Evolutionary conservation across 2,888 invertebrate genomes (phyloP), one percentile per base, ranked within the genome.

Genomic region (Meteorus cinctellus): DNA sequence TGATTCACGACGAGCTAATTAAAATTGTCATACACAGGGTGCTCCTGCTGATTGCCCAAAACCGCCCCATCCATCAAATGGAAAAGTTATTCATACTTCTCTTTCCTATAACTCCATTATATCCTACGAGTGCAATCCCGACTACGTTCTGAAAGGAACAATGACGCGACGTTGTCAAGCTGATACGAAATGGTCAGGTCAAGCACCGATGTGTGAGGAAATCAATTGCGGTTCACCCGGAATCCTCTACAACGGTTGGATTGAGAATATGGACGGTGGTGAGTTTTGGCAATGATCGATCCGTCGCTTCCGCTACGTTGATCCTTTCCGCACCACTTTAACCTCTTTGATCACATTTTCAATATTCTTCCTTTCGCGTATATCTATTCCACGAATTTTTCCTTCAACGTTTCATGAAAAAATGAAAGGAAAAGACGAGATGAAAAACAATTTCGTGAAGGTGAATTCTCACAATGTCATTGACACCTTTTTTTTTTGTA

Each of bases 191-290:
- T 99, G 99, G 99, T 95, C 96, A 29, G 98, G 98, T 51, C 92
- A 93, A n/a, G 94, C 96, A 83, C 98, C 98, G 1, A 91, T 92
- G 82, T 99, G 99, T 89, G 97, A 97, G 94, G 99, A 98, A 92
- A 98, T 99, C 86, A 97, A 98, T 91, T 99, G 99, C 90, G 97
- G 98, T 0, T 94, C 96, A 84, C 97, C 98, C 0, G 98, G 97
- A 2, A 93, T 95, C 67, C 93, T 99, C 10, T 97, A 96, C 93
- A 98, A 99, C 87, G 99, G 99, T 4, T 98, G 98, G 96, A 92
- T 95, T 84, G 97, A 97, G 90, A 96, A 96, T 87, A 95, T 96
- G 77, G 96, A 96, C 82, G 93, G 93, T 45, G 89, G 89, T 89
- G 80, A 82, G 79, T 79, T 73, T n/a, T 45, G 59, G 16, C 27